phyloP scores from a whole-genome alignment of 2,113 vertebrate species.

The Aldabrachelys gigantea region DNA sequence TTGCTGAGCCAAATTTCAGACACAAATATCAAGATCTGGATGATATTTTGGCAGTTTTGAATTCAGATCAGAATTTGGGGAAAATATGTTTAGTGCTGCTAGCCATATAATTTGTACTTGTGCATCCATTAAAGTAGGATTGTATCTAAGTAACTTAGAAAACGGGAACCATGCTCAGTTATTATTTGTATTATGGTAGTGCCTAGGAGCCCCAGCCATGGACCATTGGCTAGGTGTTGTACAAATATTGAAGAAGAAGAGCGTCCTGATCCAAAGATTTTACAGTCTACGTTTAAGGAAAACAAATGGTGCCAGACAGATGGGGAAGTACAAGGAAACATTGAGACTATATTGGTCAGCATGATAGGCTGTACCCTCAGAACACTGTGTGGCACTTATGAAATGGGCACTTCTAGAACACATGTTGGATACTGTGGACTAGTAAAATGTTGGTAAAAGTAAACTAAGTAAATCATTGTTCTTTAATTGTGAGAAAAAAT shows the following conservation, averaged over 20 bases:
- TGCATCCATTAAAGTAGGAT: background rate
- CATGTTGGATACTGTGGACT: background rate
- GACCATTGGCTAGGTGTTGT: background rate
- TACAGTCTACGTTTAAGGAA: fast-evolving
- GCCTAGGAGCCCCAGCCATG: background rate
- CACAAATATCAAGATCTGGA: no score
- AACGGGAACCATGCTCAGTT: background rate
- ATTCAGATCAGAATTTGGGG: background rate
- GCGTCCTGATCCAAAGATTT: background rate
- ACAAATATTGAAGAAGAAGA: background rate
- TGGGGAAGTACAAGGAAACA: background rate
- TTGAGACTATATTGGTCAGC: fast-evolving
- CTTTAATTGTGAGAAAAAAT: background rate
- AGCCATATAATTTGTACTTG: background rate
- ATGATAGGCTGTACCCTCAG: background rate
- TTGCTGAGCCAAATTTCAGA: no score
- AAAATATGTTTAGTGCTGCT: background rate
- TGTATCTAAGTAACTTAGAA: background rate
- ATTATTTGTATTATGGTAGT: fast-evolving
- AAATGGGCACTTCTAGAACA: background rate
- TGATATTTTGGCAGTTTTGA: no score
- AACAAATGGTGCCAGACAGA: fast-evolving
- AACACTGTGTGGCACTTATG: background rate
- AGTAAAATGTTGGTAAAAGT: background rate
- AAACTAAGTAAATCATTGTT: background rate